Percentiles rank a stretch among this genome's conserved stretches.
phyloP scores from a whole-genome alignment of 2,888 invertebrate genomes.

The Operophtera brumata region DNA sequence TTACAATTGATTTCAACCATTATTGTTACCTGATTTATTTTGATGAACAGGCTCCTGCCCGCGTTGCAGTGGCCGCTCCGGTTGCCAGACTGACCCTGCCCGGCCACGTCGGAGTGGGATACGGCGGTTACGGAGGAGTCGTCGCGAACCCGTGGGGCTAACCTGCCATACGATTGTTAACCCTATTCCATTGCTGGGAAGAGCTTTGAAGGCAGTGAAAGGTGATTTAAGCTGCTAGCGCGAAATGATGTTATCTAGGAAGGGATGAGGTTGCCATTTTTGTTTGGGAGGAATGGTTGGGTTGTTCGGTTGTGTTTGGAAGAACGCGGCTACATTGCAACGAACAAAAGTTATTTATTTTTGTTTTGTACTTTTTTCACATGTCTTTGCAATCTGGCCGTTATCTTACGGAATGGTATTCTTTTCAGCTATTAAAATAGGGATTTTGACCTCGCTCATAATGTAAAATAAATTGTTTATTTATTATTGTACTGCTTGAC shows the following conservation, averaged over 20 bases:
- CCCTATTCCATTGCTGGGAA: constrained; percentile 41
- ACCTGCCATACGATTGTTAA: constrained; percentile 25
- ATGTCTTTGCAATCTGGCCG: constrained; percentile 44
- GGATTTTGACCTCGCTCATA: constrained; percentile 50
- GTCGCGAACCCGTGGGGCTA: constrained; percentile 72
- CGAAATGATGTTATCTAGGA: constrained; percentile 13
- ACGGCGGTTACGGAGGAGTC: constrained; percentile 13
- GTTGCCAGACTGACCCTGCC: constrained; percentile 52
- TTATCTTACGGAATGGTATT: constrained; percentile 36
- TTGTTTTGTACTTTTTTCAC: constrained; percentile 23
- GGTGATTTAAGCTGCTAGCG: constrained; percentile 1
- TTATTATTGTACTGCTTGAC: constrained; percentile 71
- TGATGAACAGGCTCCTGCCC: constrained; percentile 50
- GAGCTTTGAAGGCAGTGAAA: constrained; percentile 18
- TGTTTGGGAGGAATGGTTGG: constrained; percentile 11
- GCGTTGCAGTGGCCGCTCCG: constrained; percentile 61
- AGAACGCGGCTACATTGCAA: constrained; percentile 44
- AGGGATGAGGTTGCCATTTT: neutral
- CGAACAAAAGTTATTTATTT: constrained; percentile 23
- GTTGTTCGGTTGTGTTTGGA: constrained; percentile 22
- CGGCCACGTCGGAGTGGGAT: constrained; percentile 19
- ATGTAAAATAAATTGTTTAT: constrained; percentile 54
- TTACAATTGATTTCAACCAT: too few species aligned
- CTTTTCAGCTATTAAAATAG: constrained; percentile 50
- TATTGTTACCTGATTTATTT: neutral